These are phyloP conservation scores for Drosophila malerkotliana DNA, from an alignment of 1,140 invertebrate species.

Conservation along the genomic window DNA sequence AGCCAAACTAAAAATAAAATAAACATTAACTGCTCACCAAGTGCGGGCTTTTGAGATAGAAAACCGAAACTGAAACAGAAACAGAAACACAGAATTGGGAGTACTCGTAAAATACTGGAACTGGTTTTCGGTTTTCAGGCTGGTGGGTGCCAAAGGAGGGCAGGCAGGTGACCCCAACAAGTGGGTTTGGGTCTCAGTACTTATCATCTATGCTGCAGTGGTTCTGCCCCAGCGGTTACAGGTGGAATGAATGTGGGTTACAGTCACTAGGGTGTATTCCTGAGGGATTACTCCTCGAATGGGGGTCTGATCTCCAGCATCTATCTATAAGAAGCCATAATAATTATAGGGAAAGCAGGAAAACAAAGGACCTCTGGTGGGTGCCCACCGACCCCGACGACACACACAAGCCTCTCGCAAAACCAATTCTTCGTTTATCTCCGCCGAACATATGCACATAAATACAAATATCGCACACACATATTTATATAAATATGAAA, in stretches of 20 bases:
- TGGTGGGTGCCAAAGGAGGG: not conserved
- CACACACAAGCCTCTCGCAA: not conserved
- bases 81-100: slow-evolving; percentile 18
- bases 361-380: not conserved
- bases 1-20: slow-evolving; percentile 69
- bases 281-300: no score
- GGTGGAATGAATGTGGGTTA: slow-evolving; percentile 34
- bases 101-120: slow-evolving; percentile 44
- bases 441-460: slow-evolving; percentile 23
- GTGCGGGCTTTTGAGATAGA: slow-evolving; percentile 59
- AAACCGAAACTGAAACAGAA: slow-evolving; percentile 21
- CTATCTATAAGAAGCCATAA: not conserved
- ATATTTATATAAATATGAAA: slow-evolving; percentile 30
- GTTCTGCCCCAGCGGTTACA: slow-evolving; percentile 20
- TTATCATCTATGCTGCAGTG: slow-evolving; percentile 40
- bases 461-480: slow-evolving; percentile 9
- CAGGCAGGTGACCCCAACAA: slow-evolving; percentile 25
- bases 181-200: slow-evolving; percentile 23
- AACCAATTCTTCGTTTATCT: slow-evolving; percentile 7
- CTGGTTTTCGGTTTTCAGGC: slow-evolving; percentile 27
- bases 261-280: not conserved
- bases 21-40: slow-evolving; percentile 67
- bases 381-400: no score
- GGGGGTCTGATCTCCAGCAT: no score
- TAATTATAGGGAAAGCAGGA: not conserved